Percentiles rank a stretch among this genome's conserved stretches.
Conservation (phyloP, 2,888 invertebrate species). For the Polydrusus pterygomalis region DNA sequence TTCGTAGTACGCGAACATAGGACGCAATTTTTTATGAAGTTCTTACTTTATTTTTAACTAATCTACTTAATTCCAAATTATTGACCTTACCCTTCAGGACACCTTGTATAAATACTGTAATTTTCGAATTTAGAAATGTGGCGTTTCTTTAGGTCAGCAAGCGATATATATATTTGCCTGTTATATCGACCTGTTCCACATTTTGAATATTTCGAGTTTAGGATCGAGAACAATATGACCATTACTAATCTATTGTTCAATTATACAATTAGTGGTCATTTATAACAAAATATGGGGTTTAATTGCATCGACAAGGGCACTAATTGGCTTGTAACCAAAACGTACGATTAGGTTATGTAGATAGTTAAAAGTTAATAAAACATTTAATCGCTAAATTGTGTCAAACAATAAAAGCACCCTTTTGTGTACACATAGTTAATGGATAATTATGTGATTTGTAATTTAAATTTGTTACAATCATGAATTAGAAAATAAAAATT, state of each 20-base stretch:
- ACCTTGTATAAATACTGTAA: too few relatives aligned
- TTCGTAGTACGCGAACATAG: too few relatives aligned
- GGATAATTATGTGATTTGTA: neutral
- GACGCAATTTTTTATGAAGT: too few relatives aligned
- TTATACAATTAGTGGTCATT: constrained; percentile 13
- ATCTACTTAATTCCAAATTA: too few relatives aligned
- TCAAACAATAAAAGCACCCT: neutral
- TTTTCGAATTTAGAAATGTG: too few relatives aligned
- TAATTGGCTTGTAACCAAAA: constrained; percentile 25
- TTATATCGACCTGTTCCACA: neutral
- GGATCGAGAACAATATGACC: neutral
- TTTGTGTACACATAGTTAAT: constrained; percentile 13
- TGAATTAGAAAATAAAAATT: too few relatives aligned
- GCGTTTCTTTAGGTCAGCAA: too few relatives aligned
- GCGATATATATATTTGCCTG: too few relatives aligned
- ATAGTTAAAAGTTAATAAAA: constrained; percentile 20
- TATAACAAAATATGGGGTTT: constrained; percentile 19
- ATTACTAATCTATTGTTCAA: constrained; percentile 1
- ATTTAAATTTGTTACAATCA: too few relatives aligned
- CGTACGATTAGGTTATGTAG: neutral
- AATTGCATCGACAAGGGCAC: constrained; percentile 11
- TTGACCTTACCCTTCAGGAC: too few relatives aligned
- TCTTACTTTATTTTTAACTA: too few relatives aligned
- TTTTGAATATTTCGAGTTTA: constrained; percentile 3
- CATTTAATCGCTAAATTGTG: constrained; percentile 1